phyloP scores from a whole-genome alignment of 1,140 invertebrate species.

The Aphidius gifuensis region DNA sequence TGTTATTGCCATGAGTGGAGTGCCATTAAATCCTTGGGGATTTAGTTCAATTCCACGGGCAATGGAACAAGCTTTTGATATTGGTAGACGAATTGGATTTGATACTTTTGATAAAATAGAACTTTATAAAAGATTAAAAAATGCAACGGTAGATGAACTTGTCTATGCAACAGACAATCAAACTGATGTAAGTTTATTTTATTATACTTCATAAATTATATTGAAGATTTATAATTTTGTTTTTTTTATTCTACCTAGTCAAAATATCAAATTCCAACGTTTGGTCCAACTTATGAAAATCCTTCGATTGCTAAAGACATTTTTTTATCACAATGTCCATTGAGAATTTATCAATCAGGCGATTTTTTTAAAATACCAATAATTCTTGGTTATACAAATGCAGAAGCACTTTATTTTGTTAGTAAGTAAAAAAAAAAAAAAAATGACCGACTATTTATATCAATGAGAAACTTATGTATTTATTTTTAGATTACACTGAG shows the following conservation, averaged over 20 bases:
- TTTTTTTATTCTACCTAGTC: too few relatives aligned
- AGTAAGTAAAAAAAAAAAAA: too few relatives aligned
- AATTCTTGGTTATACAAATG: too few relatives aligned
- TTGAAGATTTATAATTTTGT: too few relatives aligned
- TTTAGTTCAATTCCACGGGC: constrained; percentile 56
- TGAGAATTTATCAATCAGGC: constrained; percentile 41
- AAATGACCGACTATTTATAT: too few relatives aligned
- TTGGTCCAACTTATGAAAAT: constrained; percentile 49
- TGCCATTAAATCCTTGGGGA: constrained; percentile 65
- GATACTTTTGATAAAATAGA: not conserved
- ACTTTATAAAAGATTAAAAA: constrained; percentile 21
- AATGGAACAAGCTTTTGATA: constrained; percentile 46
- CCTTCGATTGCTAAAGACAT: constrained; percentile 37
- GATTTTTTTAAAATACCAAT: too few relatives aligned
- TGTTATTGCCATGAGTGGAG: constrained; percentile 60
- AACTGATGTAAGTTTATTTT: too few relatives aligned
- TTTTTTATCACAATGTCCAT: constrained; percentile 58
- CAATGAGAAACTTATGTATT: too few relatives aligned
- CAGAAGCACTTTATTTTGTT: too few relatives aligned
- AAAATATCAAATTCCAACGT: constrained; percentile 3
- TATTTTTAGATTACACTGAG: too few relatives aligned
- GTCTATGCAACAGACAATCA: not conserved
- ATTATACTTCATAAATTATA: not conserved
- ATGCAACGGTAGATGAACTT: constrained; percentile 8
- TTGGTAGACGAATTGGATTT: constrained; percentile 47